Percentiles rank a stretch among this genome's conserved stretches.
phyloP scores from a whole-genome alignment of 2,797 vertebrate genomes.

The Darevskia nairensis region DNA sequence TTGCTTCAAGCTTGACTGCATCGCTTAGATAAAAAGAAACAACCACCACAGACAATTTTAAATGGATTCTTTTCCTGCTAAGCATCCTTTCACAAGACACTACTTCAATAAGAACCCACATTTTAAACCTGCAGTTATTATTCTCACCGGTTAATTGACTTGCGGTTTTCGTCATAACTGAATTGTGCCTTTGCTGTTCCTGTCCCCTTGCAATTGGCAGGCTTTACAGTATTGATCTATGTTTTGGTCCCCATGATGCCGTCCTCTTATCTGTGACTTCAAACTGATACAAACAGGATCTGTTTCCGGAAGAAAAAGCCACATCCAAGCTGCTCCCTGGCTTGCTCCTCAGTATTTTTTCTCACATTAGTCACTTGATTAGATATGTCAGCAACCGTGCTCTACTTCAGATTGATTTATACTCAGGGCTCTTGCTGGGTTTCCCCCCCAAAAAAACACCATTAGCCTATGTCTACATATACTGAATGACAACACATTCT shows the following conservation, averaged over 20 bases:
- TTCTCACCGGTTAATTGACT: background rate
- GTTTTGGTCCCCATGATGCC: background rate
- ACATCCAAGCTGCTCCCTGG: fast-evolving
- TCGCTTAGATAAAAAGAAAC: background rate
- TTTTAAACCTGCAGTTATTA: constrained; percentile 4
- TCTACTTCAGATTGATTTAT: constrained; percentile 41
- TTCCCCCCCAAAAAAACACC: constrained; percentile 12
- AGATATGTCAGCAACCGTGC: constrained; percentile 32
- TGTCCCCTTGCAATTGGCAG: background rate
- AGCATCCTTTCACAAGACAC: background rate
- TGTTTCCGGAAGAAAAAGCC: constrained; percentile 1
- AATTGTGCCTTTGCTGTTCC: background rate
- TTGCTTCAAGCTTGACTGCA: background rate
- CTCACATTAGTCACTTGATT: constrained; percentile 32
- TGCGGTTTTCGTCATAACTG: background rate
- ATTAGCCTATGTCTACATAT: constrained; percentile 18
- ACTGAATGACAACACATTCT: constrained; percentile 37
- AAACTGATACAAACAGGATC: background rate
- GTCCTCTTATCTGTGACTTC: constrained; percentile 20
- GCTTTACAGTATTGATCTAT: background rate
- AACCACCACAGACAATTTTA: background rate
- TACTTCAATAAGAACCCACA: background rate
- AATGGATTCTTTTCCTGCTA: background rate
- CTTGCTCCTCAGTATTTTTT: background rate
- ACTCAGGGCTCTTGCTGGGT: background rate